phyloP scores from a whole-genome alignment of 2,888 invertebrate genomes.

The Halictus quadricinctus region DNA sequence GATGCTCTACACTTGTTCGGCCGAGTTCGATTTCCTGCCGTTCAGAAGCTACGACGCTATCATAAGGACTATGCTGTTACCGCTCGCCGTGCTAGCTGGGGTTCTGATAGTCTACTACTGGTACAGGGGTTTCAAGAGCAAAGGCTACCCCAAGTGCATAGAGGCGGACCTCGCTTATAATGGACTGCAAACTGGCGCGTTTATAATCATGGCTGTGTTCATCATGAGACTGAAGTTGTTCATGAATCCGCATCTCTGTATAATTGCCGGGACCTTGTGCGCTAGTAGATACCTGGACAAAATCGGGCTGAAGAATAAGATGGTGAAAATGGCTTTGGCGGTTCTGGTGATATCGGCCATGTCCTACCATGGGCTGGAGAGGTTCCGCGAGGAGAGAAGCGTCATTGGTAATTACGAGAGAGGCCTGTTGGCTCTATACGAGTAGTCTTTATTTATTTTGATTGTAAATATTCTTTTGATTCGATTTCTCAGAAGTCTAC shows the following conservation, averaged over 20 bases:
- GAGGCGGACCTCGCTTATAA: conserved; percentile 88
- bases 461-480: no score
- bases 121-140: conserved; percentile 75
- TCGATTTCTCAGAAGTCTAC: no score
- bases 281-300: conserved; percentile 84
- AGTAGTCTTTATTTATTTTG: no score
- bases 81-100: conserved; percentile 83
- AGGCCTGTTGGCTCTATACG: background rate
- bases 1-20: conserved; percentile 89
- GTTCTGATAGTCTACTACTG: conserved; percentile 81
- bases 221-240: conserved; percentile 92
- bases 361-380: conserved; percentile 83
- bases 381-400: conserved; percentile 83
- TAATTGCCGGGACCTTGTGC: conserved; percentile 88
- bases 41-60: conserved; percentile 84
- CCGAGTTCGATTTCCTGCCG: conserved; percentile 89
- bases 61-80: conserved; percentile 85
- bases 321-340: conserved; percentile 81
- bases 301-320: conserved; percentile 79
- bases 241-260: conserved; percentile 90
- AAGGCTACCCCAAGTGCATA: conserved; percentile 80
- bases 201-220: conserved; percentile 88
- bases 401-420: conserved; percentile 80
- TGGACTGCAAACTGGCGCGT: conserved; percentile 88
- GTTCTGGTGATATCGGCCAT: conserved; percentile 84